Evolutionary conservation across 2,888 invertebrate species (phyloP), one percentile per base, ranked within the genome.

Genomic region (Zonitis immaculata): DNA sequence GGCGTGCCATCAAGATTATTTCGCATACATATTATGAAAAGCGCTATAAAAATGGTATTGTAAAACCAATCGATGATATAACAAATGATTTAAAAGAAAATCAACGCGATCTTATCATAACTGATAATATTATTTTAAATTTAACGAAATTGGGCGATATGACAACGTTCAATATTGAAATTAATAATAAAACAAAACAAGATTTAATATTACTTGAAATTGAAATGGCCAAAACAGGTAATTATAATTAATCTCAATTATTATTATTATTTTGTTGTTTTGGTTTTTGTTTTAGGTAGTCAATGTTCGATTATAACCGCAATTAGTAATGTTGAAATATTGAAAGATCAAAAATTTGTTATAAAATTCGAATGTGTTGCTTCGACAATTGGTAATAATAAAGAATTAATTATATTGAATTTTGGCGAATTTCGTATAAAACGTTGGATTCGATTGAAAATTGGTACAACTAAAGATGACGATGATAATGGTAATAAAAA

Each of bases 381-480:
- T 6, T 82, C 79, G 71, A 82, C 82, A 69, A 75, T 84, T 51
- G 88, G 88, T 2, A 71, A 68, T 42, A 79, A 81, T 9, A 80
- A 77, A 57, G 88, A 88, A 76, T 70, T 81, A 30, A 73, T 87
- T 45, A 72, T 83, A 18, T 79, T 88, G 59, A 68, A 76, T 43
- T 88, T 88, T 66, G 77, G 76, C 66, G 77, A 78, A 25, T 85
- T 86, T 66, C 79, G 80, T 69, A 77, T 87, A 22, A 82, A 80
- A 58, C 79, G 86, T 57, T 74, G 76, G 49, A 76, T 88, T 60
- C 74, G 77, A 53, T 79, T 87, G 52, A 77, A 74, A 66, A 78
- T 84, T 20, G 18, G 70, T 49, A 32, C 16, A 5, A 32, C 30
- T 14, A n/a, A n/a, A n/a, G n/a, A n/a, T n/a, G n/a, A n/a, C n/a